A percentile compares a stretch with the other conserved stretches of the same genome.
These are phyloP conservation scores for Halocaridina rubra DNA, from an alignment of 2,888 invertebrate species.

Conservation along the genomic window DNA sequence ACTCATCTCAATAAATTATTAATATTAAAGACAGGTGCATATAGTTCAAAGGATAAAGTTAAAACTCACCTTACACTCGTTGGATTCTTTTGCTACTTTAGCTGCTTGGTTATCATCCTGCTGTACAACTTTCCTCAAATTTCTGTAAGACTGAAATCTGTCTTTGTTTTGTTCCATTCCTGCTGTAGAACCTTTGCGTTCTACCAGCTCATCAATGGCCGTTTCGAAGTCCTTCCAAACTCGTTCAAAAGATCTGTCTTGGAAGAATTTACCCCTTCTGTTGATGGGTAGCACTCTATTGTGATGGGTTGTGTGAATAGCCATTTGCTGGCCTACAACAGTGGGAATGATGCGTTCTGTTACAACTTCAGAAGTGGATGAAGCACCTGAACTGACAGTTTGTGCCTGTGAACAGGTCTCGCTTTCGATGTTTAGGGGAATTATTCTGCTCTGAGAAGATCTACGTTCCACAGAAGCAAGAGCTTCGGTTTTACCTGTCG, in stretches of 20 bases:
- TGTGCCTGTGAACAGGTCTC: neutral
- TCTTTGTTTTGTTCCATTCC: constrained; percentile 36
- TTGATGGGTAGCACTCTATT: constrained; percentile 51
- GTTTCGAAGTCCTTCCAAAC: constrained; percentile 61
- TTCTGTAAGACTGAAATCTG: constrained; percentile 50
- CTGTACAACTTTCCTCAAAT: constrained; percentile 46
- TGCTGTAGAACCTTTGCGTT: neutral
- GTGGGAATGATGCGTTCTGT: constrained; percentile 27
- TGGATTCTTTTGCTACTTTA: constrained; percentile 40
- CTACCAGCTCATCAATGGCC: constrained; percentile 55
- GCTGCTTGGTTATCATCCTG: constrained; percentile 56
- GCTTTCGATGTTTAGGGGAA: constrained; percentile 33
- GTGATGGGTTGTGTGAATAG: neutral
- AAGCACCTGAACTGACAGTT: neutral
- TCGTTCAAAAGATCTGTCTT: constrained; percentile 55
- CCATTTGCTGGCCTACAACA: neutral
- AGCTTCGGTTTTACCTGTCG: constrained; percentile 2
- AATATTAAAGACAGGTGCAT: no score
- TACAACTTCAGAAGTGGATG: neutral
- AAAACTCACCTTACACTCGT: constrained; percentile 55
- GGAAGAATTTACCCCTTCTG: constrained; percentile 55
- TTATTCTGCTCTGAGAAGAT: constrained; percentile 32
- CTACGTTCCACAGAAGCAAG: constrained; percentile 2
- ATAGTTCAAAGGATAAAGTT: no score
- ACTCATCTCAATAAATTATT: no score